phyloP scores from a whole-genome alignment of 2,113 vertebrate genomes.

The Sakesphorus luctuosus region DNA sequence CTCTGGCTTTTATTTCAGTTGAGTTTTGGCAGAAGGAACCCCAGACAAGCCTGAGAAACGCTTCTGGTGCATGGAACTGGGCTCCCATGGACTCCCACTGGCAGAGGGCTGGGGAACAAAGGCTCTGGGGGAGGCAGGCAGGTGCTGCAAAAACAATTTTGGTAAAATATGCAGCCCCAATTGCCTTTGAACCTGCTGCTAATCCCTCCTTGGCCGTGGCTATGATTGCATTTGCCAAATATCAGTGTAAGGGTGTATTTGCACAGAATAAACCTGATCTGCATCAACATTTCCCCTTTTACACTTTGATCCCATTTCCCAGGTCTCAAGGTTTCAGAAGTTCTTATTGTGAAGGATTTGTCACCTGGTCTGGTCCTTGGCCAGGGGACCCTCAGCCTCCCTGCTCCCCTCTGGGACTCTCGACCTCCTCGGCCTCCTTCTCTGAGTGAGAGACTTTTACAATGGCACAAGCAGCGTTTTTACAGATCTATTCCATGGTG shows the following conservation, averaged over 20 bases:
- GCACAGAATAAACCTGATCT: not conserved
- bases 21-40: not conserved
- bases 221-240: not conserved
- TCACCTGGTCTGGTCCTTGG: not conserved
- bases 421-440: not conserved
- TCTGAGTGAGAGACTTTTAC: rapidly evolving
- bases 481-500: not conserved
- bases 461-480: not conserved
- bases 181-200: not conserved
- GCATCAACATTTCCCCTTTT: not conserved
- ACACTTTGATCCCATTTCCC: not conserved
- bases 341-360: not conserved
- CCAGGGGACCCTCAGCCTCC: not conserved
- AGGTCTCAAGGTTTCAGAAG: not conserved
- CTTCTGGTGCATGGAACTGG: not conserved
- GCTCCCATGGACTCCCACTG: rapidly evolving
- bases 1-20: not conserved
- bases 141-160: not conserved
- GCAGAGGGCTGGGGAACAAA: not conserved
- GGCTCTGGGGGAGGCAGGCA: not conserved
- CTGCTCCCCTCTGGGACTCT: not conserved
- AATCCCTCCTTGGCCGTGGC: not conserved
- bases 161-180: not conserved
- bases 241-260: not conserved
- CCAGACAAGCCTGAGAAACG: not conserved